Conservation (phyloP, 2,797 vertebrate species). For the Crenichthys baileyi region DNA sequence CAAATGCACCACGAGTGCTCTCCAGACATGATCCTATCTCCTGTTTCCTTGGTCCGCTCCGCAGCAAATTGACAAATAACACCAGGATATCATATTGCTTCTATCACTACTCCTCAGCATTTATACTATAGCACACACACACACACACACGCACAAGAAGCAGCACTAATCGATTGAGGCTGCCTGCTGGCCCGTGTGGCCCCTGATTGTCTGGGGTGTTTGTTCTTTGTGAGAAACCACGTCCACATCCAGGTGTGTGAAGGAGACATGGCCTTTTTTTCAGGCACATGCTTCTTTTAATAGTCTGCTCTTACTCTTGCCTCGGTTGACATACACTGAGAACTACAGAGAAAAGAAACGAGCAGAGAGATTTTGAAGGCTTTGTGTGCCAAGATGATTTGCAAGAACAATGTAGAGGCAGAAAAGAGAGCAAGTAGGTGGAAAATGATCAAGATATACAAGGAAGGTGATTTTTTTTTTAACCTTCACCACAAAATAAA, state of each 20-base stretch:
- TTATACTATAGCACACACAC: slow-evolving; percentile 27
- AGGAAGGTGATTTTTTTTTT: neutral
- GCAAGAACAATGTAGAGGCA: neutral
- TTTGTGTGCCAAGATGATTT: slow-evolving; percentile 23
- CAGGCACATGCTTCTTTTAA: slow-evolving; percentile 32
- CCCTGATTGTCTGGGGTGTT: slow-evolving; percentile 19
- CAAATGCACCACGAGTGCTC: slow-evolving; percentile 73
- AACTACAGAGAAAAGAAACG: slow-evolving; percentile 54
- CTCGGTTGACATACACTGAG: slow-evolving; percentile 39
- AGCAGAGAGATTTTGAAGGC: slow-evolving; percentile 39
- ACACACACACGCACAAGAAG: slow-evolving; percentile 22
- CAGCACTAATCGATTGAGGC: slow-evolving; percentile 64
- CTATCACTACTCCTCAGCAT: slow-evolving; percentile 50
- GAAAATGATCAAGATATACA: slow-evolving; percentile 1
- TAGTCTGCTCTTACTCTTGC: slow-evolving; percentile 48
- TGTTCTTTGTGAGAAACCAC: slow-evolving; percentile 6
- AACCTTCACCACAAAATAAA: neutral
- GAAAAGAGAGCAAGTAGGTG: slow-evolving; percentile 4
- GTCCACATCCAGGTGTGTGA: slow-evolving; percentile 10
- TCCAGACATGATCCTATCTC: slow-evolving; percentile 74
- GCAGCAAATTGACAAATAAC: slow-evolving; percentile 77
- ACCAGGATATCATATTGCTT: slow-evolving; percentile 73
- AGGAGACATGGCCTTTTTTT: slow-evolving; percentile 16
- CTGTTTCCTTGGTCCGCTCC: slow-evolving; percentile 48
- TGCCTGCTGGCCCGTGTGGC: slow-evolving; percentile 44